These are phyloP conservation scores for Enteromius trimaculatus DNA, from an alignment of 2,797 vertebrate genomes.

Conservation along the genomic window DNA sequence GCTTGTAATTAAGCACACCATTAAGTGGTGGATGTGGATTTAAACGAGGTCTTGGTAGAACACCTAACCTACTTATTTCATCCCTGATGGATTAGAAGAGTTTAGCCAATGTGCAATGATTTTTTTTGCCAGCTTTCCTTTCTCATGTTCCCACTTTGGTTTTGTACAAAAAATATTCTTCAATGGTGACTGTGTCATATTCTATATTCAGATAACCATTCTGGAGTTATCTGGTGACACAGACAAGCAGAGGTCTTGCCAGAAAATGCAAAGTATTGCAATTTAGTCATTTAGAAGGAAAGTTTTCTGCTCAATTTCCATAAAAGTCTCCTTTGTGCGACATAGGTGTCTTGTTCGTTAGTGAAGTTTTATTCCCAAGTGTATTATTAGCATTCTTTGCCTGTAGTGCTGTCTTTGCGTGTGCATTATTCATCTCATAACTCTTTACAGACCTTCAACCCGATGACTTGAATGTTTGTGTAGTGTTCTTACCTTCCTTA, in stretches of 20 bases:
- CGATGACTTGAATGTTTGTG: conserved; percentile 39
- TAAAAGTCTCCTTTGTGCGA: conserved; percentile 26
- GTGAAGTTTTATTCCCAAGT: conserved; percentile 14
- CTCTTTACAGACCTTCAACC: conserved; percentile 34
- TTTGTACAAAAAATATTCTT: conserved; percentile 8
- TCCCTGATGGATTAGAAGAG: conserved; percentile 30
- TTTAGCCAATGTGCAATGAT: conserved; percentile 16
- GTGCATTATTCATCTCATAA: conserved; percentile 31
- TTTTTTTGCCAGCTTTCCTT: not conserved
- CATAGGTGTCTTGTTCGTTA: conserved; percentile 32
- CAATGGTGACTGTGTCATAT: conserved; percentile 5
- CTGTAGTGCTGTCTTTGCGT: conserved; percentile 22
- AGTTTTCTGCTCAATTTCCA: conserved; percentile 26
- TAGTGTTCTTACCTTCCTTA: conserved; percentile 44
- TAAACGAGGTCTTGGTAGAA: conserved; percentile 45
- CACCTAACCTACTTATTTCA: conserved; percentile 38
- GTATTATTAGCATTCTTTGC: conserved; percentile 53
- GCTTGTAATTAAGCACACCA: conserved; percentile 52
- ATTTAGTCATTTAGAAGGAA: conserved; percentile 29
- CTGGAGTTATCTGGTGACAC: not conserved
- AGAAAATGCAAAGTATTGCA: conserved; percentile 46
- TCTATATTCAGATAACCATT: conserved; percentile 10
- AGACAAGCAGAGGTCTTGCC: conserved; percentile 18
- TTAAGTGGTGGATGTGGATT: conserved; percentile 55
- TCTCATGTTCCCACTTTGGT: conserved; percentile 32